These are phyloP conservation scores for Champsocephalus esox DNA, from an alignment of 2,797 vertebrate genomes.

Conservation along the genomic window DNA sequence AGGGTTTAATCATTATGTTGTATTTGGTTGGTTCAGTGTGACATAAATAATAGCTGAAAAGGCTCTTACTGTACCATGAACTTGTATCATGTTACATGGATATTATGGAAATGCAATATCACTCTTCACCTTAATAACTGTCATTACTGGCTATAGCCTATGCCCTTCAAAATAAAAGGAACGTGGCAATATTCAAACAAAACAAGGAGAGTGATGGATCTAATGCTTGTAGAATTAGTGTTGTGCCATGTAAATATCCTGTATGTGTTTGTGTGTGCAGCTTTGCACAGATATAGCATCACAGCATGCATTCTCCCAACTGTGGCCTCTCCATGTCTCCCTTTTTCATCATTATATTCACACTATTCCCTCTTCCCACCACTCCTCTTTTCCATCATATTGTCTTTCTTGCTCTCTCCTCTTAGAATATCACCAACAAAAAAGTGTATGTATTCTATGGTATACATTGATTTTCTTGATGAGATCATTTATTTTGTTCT, in stretches of 20 bases:
- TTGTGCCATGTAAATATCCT: not conserved
- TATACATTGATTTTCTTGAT: not conserved
- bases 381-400: not conserved
- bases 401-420: not conserved
- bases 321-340: slow-evolving; percentile 1
- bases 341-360: slow-evolving; percentile 2
- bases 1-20: slow-evolving; percentile 11
- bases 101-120: not conserved
- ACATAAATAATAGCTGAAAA: not conserved
- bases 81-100: not conserved
- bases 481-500: not conserved
- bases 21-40: not conserved
- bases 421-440: not conserved
- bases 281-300: not conserved
- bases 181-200: not conserved
- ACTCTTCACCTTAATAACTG: not conserved
- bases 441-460: not conserved
- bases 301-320: not conserved
- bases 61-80: not conserved
- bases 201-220: not conserved
- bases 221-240: not conserved
- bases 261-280: not conserved
- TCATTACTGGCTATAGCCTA: not conserved
- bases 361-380: not conserved
- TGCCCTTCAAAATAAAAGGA: slow-evolving; percentile 1